phyloP scores from a whole-genome alignment of 2,888 invertebrate species.

The Lasioglossum zephyrum region DNA sequence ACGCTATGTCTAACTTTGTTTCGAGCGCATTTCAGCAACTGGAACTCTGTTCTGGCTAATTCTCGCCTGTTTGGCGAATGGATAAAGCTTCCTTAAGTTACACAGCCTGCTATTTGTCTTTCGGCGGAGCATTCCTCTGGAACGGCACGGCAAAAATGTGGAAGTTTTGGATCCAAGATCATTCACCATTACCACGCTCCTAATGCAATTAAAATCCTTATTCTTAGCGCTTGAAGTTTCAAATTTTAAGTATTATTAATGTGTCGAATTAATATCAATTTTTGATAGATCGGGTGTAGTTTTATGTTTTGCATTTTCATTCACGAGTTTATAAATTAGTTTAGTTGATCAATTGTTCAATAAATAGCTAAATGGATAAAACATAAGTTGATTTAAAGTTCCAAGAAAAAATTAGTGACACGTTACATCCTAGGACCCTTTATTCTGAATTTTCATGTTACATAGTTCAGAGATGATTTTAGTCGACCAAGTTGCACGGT shows the following conservation, averaged over 20 bases:
- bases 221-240: neutral
- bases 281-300: neutral
- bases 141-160: neutral
- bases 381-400: neutral
- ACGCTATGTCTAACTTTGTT: constrained; percentile 59
- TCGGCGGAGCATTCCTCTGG: neutral
- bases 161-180: neutral
- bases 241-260: neutral
- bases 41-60: constrained; percentile 76
- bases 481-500: neutral
- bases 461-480: neutral
- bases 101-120: constrained; percentile 48
- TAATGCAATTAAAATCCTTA: neutral
- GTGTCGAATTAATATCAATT: neutral
- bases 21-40: constrained; percentile 69
- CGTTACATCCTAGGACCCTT: neutral
- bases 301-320: neutral
- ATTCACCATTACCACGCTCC: neutral
- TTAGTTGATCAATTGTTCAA: neutral
- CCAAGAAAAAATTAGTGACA: neutral
- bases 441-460: neutral
- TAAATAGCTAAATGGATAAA: neutral
- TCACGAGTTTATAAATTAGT: neutral
- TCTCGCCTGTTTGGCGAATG: constrained; percentile 72
- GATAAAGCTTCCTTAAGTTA: constrained; percentile 34